phyloP scores from a whole-genome alignment of 1,140 invertebrate species.

The Lordiphosa collinella region DNA sequence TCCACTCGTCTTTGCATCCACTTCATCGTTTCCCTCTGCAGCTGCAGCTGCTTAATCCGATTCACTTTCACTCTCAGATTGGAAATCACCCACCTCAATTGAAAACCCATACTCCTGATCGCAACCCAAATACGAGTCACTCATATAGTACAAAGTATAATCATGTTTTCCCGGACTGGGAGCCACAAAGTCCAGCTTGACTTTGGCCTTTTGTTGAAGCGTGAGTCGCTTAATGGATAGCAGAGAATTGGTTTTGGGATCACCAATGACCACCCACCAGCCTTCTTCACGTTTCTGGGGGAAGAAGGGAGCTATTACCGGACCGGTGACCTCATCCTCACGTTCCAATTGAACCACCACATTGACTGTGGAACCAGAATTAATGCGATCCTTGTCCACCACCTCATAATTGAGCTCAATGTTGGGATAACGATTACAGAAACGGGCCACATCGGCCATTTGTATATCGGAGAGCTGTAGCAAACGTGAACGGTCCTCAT shows the following conservation, averaged over 20 bases:
- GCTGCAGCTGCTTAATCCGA: constrained; percentile 79
- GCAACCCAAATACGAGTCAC: constrained; percentile 98
- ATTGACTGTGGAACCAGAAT: constrained; percentile 90
- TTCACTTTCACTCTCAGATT: constrained; percentile 83
- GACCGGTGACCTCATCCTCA: constrained; percentile 97
- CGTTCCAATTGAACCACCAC: constrained; percentile 95
- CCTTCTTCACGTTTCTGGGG: constrained; percentile 99
- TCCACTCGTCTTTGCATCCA: background rate
- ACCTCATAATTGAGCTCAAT: constrained; percentile 98
- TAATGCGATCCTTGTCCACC: constrained; percentile 88
- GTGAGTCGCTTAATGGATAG: constrained; percentile 97
- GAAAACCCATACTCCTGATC: constrained; percentile 97
- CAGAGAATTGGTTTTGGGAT: constrained; percentile 95
- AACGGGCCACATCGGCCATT: constrained; percentile 98
- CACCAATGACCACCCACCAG: constrained; percentile 99
- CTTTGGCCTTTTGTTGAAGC: constrained; percentile 94
- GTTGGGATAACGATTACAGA: constrained; percentile 99
- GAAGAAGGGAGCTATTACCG: constrained; percentile 98
- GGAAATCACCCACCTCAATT: constrained; percentile 88
- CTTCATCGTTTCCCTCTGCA: background rate
- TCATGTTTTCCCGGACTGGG: constrained; percentile 91
- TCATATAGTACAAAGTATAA: constrained; percentile 99
- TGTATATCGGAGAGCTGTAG: constrained; percentile 91
- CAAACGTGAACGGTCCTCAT: constrained; percentile 93
- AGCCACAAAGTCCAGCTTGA: constrained; percentile 97